Conservation (phyloP, 2,888 invertebrate species). For the Copidosoma aretas region DNA sequence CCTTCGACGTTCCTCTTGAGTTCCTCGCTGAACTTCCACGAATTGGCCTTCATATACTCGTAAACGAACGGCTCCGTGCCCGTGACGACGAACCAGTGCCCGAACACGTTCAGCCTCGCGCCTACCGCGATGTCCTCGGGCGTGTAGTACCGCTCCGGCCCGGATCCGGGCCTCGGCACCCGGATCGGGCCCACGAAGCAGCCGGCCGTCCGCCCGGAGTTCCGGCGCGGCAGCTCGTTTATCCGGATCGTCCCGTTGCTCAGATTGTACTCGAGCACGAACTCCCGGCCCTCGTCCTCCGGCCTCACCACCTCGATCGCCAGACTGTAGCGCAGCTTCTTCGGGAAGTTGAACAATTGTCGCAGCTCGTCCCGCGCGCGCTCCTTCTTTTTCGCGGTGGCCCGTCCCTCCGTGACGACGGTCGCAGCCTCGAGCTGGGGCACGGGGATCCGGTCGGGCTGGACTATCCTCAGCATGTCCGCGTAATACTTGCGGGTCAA, state of each 20-base stretch:
- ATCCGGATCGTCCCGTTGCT: conserved; percentile 79
- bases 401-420: no score
- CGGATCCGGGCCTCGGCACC: conserved; percentile 68
- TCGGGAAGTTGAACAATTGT: conserved; percentile 70
- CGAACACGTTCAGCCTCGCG: conserved; percentile 74
- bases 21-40: conserved; percentile 74
- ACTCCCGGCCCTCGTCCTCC: conserved; percentile 77
- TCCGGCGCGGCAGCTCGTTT: conserved; percentile 74
- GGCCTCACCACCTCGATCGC: conserved; percentile 79
- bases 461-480: conserved; percentile 65
- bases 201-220: conserved; percentile 77
- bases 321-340: conserved; percentile 77
- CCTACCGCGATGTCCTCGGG: conserved; percentile 83
- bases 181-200: conserved; percentile 74
- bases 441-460: conserved; percentile 59
- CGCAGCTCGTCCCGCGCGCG: conserved; percentile 64
- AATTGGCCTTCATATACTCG: conserved; percentile 76
- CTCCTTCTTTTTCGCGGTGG: no score
- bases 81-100: conserved; percentile 77
- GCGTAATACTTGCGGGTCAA: conserved; percentile 82
- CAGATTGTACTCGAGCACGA: conserved; percentile 78
- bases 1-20: conserved; percentile 73
- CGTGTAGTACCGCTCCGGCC: conserved; percentile 70
- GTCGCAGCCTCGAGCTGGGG: not conserved
- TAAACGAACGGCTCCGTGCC: conserved; percentile 81